Evolutionary conservation across 2,797 vertebrate genomes (phyloP).

Genomic region (Pristis pectinata): DNA sequence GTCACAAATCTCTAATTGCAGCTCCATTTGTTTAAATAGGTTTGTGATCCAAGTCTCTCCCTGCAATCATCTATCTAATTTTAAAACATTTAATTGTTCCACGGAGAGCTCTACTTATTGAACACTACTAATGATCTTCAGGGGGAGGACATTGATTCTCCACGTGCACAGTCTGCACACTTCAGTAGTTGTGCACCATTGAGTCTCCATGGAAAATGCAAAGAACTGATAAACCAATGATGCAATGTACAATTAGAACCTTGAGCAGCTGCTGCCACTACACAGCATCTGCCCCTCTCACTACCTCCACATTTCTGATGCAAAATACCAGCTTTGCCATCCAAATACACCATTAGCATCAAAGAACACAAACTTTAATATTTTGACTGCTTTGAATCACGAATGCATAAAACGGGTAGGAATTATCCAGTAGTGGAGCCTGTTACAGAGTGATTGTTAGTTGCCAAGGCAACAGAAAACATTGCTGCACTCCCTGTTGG

Average conservation of each 20-base stretch:
- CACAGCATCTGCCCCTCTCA: neutral
- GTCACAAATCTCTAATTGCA: neutral
- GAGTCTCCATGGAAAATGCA: neutral
- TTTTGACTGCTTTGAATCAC: neutral
- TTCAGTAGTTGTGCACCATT: neutral
- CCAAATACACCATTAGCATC: neutral
- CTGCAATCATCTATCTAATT: constrained; percentile 3
- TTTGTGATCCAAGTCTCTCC: neutral
- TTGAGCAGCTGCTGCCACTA: neutral
- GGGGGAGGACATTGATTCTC: neutral
- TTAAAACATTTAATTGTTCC: neutral
- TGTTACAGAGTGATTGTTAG: neutral
- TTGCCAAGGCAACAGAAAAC: neutral
- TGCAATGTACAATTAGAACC: neutral
- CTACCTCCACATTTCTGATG: neutral
- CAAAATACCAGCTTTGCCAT: neutral
- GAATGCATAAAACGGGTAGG: neutral
- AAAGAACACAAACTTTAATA: neutral
- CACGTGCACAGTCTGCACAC: neutral
- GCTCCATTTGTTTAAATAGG: neutral
- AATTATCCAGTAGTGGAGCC: neutral
- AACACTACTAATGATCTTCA: neutral
- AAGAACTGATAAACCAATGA: neutral
- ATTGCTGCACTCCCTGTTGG: neutral
- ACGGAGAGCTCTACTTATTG: neutral